Base-by-base conservation (phyloP, 1,140 invertebrate species). In the Cotesia typhae region DNA sequence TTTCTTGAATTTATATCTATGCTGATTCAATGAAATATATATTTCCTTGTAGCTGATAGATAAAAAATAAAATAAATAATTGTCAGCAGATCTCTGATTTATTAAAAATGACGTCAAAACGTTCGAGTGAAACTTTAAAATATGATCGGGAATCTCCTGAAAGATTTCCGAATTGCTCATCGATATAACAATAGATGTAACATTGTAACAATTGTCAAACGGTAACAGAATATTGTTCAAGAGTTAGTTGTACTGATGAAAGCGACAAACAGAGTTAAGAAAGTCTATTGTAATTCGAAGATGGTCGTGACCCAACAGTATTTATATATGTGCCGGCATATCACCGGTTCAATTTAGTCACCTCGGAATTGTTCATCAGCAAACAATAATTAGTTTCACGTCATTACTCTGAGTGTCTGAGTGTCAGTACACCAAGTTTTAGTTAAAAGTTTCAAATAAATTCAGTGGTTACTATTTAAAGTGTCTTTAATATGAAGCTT, bases 271-370 rank as follows among this genome's bases (percentile, higher is more conserved):
- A 47, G 10, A 47, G 78, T 75, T 74, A 87, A 86, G 86, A 87
- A 87, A 86, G 86, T 87, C 84, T 83, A 87, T 87, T 87, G 82
- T 86, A 87, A 87, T 87, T 86, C 86, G 77, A 82, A 82, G 64
- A 85, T 82, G 78, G 85, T 87, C 86, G 84, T 81, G 81, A 81
- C 79, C 80, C 81, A 79, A 86, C 82, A 85, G 84, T 87, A 87
- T 85, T 86, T 87, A 87, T 86, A 87, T 76, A 86, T 85, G 85
- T 84, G 83, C 82, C 73, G 76, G 79, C 82, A 81, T 84, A 81
- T 84, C 80, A 78, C 73, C 71, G 77, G 41, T 47, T 81, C 75
- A 77, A 73, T 76, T 85, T 86, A 86, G 86, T 87, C 81, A 76
- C 70, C 75, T 69, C 70, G 74, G 75, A 79, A 77, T 76, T 77